Evolutionary conservation across 2,113 vertebrate genomes (phyloP).

Genomic region (Cryptomyrus ogoouensis): DNA sequence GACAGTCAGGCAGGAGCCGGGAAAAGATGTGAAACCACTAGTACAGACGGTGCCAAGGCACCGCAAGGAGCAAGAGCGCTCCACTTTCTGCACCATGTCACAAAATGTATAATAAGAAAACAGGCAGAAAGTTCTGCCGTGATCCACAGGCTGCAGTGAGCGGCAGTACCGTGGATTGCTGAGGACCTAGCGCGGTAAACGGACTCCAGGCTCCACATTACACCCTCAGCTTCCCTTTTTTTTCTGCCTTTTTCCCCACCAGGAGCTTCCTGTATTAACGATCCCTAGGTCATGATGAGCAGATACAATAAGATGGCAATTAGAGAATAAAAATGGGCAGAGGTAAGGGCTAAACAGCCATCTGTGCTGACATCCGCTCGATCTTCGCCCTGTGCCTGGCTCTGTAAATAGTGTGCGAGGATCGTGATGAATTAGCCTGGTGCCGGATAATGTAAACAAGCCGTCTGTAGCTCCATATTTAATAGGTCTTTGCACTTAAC

Average conservation of each 20-base stretch:
- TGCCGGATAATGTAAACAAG: constrained; percentile 25
- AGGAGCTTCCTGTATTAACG: background rate
- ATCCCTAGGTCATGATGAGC: background rate
- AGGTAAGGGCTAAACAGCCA: constrained; percentile 12
- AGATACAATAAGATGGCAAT: constrained; percentile 5
- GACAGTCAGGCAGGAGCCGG: background rate
- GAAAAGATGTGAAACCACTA: background rate
- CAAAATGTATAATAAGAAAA: constrained; percentile 1
- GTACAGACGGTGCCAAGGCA: background rate
- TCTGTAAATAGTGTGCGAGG: background rate
- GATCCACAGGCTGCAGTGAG: background rate
- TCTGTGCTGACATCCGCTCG: background rate
- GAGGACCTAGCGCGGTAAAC: background rate
- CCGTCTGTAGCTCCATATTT: constrained; percentile 23
- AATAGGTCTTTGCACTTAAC: constrained; percentile 21
- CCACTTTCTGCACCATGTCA: background rate
- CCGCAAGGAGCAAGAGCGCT: background rate
- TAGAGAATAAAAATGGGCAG: constrained; percentile 6
- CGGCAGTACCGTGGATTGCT: background rate
- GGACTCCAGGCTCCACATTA: background rate
- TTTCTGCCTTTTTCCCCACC: background rate
- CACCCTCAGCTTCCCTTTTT: background rate
- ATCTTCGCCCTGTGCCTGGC: background rate
- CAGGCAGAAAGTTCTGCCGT: background rate
- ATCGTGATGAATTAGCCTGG: constrained; percentile 15